These are phyloP conservation scores for Andrena haemorrhoa DNA, from an alignment of 2,888 invertebrate species.

Conservation along the genomic window DNA sequence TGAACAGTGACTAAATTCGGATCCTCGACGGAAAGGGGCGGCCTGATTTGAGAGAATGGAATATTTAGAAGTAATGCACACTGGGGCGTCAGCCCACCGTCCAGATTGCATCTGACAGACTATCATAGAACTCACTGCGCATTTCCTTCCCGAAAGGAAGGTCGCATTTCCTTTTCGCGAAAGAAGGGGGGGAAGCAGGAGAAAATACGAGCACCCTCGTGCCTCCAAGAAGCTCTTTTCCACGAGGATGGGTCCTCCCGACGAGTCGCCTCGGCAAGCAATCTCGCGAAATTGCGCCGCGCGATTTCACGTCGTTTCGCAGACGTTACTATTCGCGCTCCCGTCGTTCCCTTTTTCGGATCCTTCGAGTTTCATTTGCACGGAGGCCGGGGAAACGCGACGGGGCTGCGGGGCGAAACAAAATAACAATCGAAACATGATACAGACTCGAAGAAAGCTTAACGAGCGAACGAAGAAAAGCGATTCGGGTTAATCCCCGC, in stretches of 20 bases:
- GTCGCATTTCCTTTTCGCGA: slow-evolving; percentile 43
- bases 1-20: background rate
- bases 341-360: slow-evolving; percentile 47
- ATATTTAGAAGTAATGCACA: slow-evolving; percentile 20
- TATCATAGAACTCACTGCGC: slow-evolving; percentile 34
- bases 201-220: slow-evolving; percentile 60
- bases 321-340: slow-evolving; percentile 70
- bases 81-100: slow-evolving; percentile 1
- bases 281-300: slow-evolving; percentile 74
- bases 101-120: slow-evolving; percentile 44
- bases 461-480: slow-evolving; percentile 5
- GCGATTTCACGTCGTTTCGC: slow-evolving; percentile 72
- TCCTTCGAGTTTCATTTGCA: slow-evolving; percentile 66
- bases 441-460: slow-evolving; percentile 3
- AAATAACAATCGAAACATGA: slow-evolving; percentile 19
- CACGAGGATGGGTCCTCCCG: slow-evolving; percentile 60
- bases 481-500: slow-evolving; percentile 7
- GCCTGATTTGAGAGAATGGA: slow-evolving; percentile 4
- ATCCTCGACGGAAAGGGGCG: background rate
- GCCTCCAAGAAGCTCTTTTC: slow-evolving; percentile 64
- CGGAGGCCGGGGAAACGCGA: slow-evolving; percentile 18
- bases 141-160: slow-evolving; percentile 44
- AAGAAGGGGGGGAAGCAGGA: slow-evolving; percentile 11
- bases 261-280: slow-evolving; percentile 67
- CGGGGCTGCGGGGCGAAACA: slow-evolving; percentile 12